Evolutionary conservation across 2,797 vertebrate species (phyloP), one percentile per base, ranked within the genome.

Genomic region (Brotula barbata): DNA sequence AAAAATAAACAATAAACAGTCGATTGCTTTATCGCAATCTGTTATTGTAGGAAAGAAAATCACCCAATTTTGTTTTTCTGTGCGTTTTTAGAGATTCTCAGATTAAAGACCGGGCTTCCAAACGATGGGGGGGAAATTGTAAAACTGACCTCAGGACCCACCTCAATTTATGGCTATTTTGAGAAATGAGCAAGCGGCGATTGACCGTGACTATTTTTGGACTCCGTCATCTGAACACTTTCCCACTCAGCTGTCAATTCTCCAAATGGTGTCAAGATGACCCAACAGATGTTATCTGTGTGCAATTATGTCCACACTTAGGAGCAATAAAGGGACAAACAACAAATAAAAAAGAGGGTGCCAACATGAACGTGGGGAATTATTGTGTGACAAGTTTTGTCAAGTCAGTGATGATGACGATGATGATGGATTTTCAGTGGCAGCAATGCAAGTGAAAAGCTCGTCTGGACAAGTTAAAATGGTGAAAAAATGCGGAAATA

Each of bases 161-260:
- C 25, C 39, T 71, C 41, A 14, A 69, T 64, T 43, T 61, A 59
- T 62, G 55, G 37, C 47, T 68, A 69, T 73, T 73, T 80, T 20
- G 44, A 68, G 63, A 73, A 54, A 22, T 1, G 36, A 16, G 25
- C 59, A 50, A 58, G 47, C 69, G 34, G 64, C 50, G 63, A 78
- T 61, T 60, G 74, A 66, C 60, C 25, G 3, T 7, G 25, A 64
- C 83, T 90, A 90, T 89, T 89, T 89, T 83, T 79, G 81, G 89
- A 64, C 1, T 61, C 66, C 75, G 73, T 78, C 78, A 79, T 80
- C 68, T 21, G 69, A 46, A 22, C 71, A 49, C 19, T 33, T 68
- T 77, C 81, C 71, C 75, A 70, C 70, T 84, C 87, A 90, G 87
- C 85, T 89, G 90, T 87, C 82, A 58, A 68, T 65, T 28, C 70